phyloP scores from a whole-genome alignment of 2,797 vertebrate genomes.

The Acipenser ruthenus region DNA sequence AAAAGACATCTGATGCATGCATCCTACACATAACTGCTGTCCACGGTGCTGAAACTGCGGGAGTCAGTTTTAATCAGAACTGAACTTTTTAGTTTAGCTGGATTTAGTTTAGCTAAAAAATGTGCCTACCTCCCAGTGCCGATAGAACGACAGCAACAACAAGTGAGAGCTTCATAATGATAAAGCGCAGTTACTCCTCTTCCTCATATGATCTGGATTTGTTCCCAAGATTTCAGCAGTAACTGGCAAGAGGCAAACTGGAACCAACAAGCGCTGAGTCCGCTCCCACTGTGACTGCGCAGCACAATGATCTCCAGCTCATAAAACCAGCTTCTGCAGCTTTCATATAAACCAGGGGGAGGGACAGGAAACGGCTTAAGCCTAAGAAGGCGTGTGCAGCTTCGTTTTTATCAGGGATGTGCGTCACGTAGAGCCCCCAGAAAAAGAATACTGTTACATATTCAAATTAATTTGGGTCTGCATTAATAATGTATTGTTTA shows the following conservation, averaged over 20 bases:
- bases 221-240: neutral
- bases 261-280: no score
- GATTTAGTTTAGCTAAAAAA: neutral
- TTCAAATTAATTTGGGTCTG: neutral
- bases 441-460: conserved; percentile 4
- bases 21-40: conserved; percentile 34
- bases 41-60: conserved; percentile 54
- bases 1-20: neutral
- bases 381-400: conserved; percentile 16
- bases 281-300: neutral
- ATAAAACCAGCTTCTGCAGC: conserved; percentile 36
- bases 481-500: neutral
- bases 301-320: conserved; percentile 22
- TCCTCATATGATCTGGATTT: conserved; percentile 12
- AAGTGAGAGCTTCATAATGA: conserved; percentile 47
- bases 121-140: conserved; percentile 48
- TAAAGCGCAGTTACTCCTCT: conserved; percentile 17
- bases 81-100: neutral
- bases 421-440: conserved; percentile 44
- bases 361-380: conserved; percentile 28
- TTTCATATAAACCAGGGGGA: conserved; percentile 32
- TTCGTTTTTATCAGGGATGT: conserved; percentile 33
- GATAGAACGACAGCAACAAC: conserved; percentile 30
- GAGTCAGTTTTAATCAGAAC: neutral
- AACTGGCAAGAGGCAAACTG: neutral